Evolutionary conservation across 2,113 vertebrate species (phyloP), one percentile per base, ranked within the genome.

Genomic region (Phaethon lepturus): DNA sequence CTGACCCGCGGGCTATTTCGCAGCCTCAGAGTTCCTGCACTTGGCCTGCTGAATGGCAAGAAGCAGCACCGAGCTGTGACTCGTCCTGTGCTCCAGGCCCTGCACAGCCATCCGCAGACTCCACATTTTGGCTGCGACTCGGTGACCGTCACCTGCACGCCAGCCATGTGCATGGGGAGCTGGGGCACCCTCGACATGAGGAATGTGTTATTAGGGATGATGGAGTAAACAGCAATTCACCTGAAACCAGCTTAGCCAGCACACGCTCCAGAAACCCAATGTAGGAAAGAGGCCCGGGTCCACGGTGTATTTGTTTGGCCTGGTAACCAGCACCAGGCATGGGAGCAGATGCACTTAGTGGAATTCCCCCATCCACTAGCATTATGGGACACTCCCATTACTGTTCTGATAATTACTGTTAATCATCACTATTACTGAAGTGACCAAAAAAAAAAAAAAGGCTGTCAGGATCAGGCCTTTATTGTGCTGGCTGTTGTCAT

Each of bases 301-400:
- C 53, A 3, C 0, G 0, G 9, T 93, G 58, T 97, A 94, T 97
- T 97, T 97, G 95, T 97, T 97, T 97, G 89, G 94, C 95, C 73
- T 87, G 80, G 94, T 67, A 96, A 97, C 94, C 4, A 87, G 91
- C 1, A 1, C 49, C n/a, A 79, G 73, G 88, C 91, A 85, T 5
- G 23, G 72, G 35, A 95, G 89, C 77, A 95, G 89, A 91, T 81
- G 91, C 8, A 3, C 87, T 93, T 96, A 94, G 91, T 97, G 97
- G 97, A 97, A 97, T 97, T 97, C 95, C 97, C 96, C 97, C 73
- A 76, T 87, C 94, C 94, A 94, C 84, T 64, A 69, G 66, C 84
- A 85, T 97, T 63, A 95, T 42, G 74, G 80, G 95, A 88, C 89
- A 95, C 96, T 97, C 97, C 97, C 93, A 93, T 42, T 91, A 94